Percentiles rank a stretch among this genome's conserved stretches.
Evolutionary conservation across 2,888 invertebrate species (phyloP).

Genomic region (Cheilosia pagana): DNA sequence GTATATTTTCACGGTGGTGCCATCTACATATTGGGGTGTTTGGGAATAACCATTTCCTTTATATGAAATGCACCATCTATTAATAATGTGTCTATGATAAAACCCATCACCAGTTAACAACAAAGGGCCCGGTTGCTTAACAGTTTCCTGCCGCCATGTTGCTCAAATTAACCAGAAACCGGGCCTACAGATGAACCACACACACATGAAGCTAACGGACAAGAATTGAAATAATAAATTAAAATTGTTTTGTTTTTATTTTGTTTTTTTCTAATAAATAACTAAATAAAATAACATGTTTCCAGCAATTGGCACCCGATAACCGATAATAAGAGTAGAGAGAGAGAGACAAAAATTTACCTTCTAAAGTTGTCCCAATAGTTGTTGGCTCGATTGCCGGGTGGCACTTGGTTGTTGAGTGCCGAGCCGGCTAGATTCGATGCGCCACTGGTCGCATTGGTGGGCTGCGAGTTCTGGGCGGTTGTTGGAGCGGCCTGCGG

Average conservation of each 20-base stretch:
- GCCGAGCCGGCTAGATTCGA: slow-evolving; percentile 80
- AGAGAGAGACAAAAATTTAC: slow-evolving; percentile 84
- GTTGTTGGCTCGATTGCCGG: slow-evolving; percentile 95
- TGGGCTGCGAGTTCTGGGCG: slow-evolving; percentile 68
- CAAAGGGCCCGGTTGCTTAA: too few species aligned
- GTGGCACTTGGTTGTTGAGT: slow-evolving; percentile 95
- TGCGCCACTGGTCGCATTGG: slow-evolving; percentile 77
- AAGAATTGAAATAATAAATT: slow-evolving; percentile 40
- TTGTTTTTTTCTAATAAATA: slow-evolving; percentile 43
- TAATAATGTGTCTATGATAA: too few species aligned
- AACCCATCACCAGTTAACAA: too few species aligned
- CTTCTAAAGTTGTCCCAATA: slow-evolving; percentile 97
- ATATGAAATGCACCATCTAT: too few species aligned
- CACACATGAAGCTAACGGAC: not conserved
- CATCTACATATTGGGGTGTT: too few species aligned
- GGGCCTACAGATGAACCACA: slow-evolving; percentile 21
- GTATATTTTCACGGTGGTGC: too few species aligned
- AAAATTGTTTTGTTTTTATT: slow-evolving; percentile 36
- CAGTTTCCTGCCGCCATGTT: too few species aligned
- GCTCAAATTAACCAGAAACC: slow-evolving; percentile 55
- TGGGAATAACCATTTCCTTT: too few species aligned
- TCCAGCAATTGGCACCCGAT: slow-evolving; percentile 18
- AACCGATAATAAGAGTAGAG: slow-evolving; percentile 13
- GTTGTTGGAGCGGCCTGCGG: slow-evolving; percentile 40
- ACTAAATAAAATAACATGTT: slow-evolving; percentile 50